Evolutionary conservation across 1,140 invertebrate genomes (phyloP).

Genomic region (Sarcophaga bullata): DNA sequence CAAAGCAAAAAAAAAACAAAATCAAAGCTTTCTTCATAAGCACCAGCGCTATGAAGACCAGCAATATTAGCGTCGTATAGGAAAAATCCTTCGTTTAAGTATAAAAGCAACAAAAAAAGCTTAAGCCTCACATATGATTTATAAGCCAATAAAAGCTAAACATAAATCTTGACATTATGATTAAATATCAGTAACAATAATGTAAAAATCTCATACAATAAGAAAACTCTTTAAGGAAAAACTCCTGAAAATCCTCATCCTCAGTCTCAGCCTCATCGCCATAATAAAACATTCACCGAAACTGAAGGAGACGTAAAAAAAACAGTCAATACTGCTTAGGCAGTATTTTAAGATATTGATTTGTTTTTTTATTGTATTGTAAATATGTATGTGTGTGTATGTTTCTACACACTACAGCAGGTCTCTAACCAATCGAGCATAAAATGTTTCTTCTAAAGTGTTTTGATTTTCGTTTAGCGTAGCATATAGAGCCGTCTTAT

Average conservation of each 20-base stretch:
- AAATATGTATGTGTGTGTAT: not conserved
- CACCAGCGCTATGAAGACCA: no score
- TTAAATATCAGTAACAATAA: constrained; percentile 33
- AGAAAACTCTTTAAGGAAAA: no score
- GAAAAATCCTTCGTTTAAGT: not conserved
- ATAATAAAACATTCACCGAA: not conserved
- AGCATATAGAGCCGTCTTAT: not conserved
- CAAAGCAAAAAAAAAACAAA: not conserved
- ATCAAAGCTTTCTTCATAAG: not conserved
- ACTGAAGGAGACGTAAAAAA: not conserved
- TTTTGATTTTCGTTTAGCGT: not conserved
- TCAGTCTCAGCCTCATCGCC: no score
- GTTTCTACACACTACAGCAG: not conserved
- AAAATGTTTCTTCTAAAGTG: not conserved
- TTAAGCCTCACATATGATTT: constrained; percentile 28
- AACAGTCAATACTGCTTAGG: no score
- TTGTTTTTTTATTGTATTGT: not conserved
- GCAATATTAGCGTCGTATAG: not conserved
- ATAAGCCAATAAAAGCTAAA: constrained; percentile 31
- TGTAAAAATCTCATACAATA: not conserved
- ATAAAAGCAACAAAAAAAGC: not conserved
- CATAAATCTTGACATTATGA: constrained; percentile 37
- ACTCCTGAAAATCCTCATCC: not conserved
- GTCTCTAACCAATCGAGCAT: no score
- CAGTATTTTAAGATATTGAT: no score